A percentile compares a stretch with the other conserved stretches of the same genome.
Evolutionary conservation across 2,113 vertebrate species (phyloP).

Genomic region (Turnix velox): DNA sequence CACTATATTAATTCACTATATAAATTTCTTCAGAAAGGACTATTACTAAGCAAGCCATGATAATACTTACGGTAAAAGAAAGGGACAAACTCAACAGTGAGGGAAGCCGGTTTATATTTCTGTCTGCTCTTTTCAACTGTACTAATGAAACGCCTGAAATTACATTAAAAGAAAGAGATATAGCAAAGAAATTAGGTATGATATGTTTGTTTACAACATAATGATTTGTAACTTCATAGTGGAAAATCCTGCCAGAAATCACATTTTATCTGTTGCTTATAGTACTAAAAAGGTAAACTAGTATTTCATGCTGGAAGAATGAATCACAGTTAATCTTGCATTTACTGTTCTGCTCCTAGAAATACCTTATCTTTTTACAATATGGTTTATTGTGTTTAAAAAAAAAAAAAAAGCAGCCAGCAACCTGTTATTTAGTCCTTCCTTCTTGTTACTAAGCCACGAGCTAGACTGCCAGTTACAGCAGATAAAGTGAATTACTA

Average conservation of each 20-base stretch:
- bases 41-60: not conserved
- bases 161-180: conserved; percentile 47
- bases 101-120: conserved; percentile 93
- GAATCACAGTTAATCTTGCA: not conserved
- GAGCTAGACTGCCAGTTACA: not conserved
- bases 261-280: not conserved
- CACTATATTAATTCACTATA: not conserved
- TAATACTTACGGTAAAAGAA: conserved; percentile 97
- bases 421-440: not conserved
- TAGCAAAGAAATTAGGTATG: not conserved
- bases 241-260: not conserved
- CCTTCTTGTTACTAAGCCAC: not conserved
- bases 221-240: not conserved
- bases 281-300: not conserved
- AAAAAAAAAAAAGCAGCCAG: not conserved
- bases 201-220: not conserved
- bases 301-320: not conserved
- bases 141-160: conserved; percentile 80
- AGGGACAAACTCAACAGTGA: conserved; percentile 96
- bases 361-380: not conserved
- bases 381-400: not conserved
- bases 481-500: not conserved
- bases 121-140: conserved; percentile 91
- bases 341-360: not conserved
- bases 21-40: not conserved